Percentiles rank a stretch among this genome's conserved stretches.
Evolutionary conservation across 2,113 vertebrate species (phyloP).

Genomic region (Ancistrus triradiatus): DNA sequence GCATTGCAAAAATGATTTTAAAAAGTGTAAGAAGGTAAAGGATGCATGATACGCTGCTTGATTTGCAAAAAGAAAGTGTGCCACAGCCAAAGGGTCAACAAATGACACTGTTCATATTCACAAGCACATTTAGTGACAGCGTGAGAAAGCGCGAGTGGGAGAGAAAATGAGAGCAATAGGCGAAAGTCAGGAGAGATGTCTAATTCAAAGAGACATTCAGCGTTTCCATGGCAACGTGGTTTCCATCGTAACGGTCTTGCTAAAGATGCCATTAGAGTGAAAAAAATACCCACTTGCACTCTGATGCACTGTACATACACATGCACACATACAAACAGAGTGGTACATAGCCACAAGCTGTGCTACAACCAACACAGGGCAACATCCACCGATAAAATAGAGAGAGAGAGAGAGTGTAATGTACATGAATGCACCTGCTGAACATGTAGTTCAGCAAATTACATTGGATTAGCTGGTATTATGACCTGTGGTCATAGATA

Average conservation of each 20-base stretch:
- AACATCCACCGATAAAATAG: slow-evolving; percentile 2
- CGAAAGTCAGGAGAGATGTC: slow-evolving; percentile 64
- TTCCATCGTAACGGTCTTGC: slow-evolving; percentile 68
- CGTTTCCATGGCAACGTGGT: slow-evolving; percentile 78
- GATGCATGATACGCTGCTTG: not conserved
- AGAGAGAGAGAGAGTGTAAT: slow-evolving; percentile 7
- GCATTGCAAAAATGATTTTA: not conserved
- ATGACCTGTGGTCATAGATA: no score
- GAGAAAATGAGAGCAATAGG: slow-evolving; percentile 34
- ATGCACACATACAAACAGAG: slow-evolving; percentile 42
- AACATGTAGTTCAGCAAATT: no score
- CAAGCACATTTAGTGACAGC: slow-evolving; percentile 2
- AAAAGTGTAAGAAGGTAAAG: slow-evolving; percentile 1
- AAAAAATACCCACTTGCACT: slow-evolving; percentile 66
- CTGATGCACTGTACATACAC: slow-evolving; percentile 48
- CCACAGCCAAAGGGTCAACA: slow-evolving; percentile 17
- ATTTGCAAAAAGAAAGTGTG: not conserved
- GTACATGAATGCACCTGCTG: no score
- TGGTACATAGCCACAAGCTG: slow-evolving; percentile 12
- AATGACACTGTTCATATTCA: slow-evolving; percentile 12
- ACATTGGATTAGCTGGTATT: no score
- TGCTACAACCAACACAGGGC: not conserved
- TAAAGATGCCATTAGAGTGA: slow-evolving; percentile 75
- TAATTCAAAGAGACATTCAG: slow-evolving; percentile 76
- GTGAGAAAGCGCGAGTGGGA: slow-evolving; percentile 46